phyloP scores from a whole-genome alignment of 2,797 vertebrate genomes.

The Amniataba percoides region DNA sequence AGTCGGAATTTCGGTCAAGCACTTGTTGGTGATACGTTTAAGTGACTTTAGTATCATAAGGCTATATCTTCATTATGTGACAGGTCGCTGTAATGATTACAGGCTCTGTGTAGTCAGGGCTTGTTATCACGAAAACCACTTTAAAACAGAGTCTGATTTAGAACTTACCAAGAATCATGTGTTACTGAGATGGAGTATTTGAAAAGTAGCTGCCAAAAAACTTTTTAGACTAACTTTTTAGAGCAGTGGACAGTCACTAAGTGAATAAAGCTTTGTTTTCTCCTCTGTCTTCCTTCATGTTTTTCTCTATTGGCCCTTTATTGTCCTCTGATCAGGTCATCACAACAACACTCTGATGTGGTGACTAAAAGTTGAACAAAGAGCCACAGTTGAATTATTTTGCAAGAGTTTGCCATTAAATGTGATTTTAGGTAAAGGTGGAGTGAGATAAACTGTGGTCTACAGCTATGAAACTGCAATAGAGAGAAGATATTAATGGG shows the following conservation, averaged over 20 bases:
- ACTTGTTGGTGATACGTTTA: neutral
- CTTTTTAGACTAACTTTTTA: neutral
- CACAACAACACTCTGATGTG: neutral
- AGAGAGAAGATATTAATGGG: slow-evolving; percentile 3
- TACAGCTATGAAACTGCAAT: slow-evolving; percentile 7
- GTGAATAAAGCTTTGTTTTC: neutral
- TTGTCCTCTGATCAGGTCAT: neutral
- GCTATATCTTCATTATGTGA: neutral
- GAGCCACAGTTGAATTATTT: slow-evolving; percentile 4
- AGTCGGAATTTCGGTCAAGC: neutral
- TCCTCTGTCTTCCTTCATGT: neutral
- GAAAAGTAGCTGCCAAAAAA: neutral
- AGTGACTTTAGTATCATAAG: rapidly evolving
- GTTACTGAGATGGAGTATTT: neutral
- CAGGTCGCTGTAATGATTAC: neutral
- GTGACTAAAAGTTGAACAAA: slow-evolving; percentile 15
- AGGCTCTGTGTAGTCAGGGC: neutral
- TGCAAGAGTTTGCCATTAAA: slow-evolving; percentile 15
- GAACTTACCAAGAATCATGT: neutral
- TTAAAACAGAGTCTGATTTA: neutral
- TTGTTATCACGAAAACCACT: neutral
- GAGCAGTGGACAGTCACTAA: neutral
- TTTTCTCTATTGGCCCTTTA: neutral
- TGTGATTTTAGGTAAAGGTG: slow-evolving; percentile 5
- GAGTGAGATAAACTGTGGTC: neutral